Percentiles rank a stretch among this genome's conserved stretches.
These are phyloP conservation scores for Actenoides hombroni DNA, from an alignment of 2,113 vertebrate species.

Conservation along the genomic window DNA sequence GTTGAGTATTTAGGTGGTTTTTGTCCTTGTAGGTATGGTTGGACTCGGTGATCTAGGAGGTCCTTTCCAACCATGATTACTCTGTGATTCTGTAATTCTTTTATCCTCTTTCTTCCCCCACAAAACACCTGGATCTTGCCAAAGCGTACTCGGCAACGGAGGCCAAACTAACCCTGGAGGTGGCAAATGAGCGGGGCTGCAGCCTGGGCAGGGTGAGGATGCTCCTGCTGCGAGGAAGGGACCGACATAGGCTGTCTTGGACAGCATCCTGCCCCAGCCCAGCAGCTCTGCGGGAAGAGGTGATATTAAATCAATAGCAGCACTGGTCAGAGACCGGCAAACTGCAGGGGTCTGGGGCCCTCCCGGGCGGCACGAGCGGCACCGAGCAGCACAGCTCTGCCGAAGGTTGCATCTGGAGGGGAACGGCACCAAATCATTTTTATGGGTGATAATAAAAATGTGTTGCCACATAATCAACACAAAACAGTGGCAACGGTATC, in stretches of 20 bases:
- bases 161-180: background rate
- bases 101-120: background rate
- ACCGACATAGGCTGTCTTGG: background rate
- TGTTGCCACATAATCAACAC: conserved; percentile 66
- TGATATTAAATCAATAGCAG: background rate
- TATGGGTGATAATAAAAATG: conserved; percentile 55
- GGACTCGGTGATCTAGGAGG: too few species aligned
- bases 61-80: too few species aligned
- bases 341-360: background rate
- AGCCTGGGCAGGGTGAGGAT: background rate
- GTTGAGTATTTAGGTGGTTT: too few species aligned
- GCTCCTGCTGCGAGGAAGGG: background rate
- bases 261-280: background rate
- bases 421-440: conserved; percentile 55
- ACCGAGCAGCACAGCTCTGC: background rate
- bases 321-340: background rate
- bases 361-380: background rate
- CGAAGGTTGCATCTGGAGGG: conserved; percentile 3
- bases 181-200: background rate
- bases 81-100: background rate
- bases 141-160: background rate
- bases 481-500: conserved; percentile 43
- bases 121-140: background rate
- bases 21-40: too few species aligned
- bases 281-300: background rate